Evolutionary conservation across 2,113 vertebrate species (phyloP).

Genomic region (Aphyosemion australe): DNA sequence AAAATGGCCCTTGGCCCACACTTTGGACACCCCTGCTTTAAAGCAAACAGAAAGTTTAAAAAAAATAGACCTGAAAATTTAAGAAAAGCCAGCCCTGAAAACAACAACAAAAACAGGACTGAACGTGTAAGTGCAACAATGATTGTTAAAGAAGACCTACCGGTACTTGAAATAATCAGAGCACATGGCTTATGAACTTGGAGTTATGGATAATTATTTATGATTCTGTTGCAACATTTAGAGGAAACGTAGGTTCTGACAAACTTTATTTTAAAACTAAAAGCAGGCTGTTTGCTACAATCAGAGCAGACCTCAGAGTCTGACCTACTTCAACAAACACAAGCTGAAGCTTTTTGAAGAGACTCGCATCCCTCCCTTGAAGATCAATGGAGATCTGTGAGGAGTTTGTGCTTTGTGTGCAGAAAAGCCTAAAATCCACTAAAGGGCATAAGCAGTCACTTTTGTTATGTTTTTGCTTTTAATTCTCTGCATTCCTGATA

Average conservation of each 20-base stretch:
- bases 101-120: not conserved
- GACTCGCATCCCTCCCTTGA: not conserved
- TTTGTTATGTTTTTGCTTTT: not conserved
- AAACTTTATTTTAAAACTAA: constrained; percentile 2
- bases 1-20: too few species aligned
- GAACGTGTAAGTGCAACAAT: too few species aligned
- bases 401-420: constrained; percentile 1
- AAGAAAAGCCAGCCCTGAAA: not conserved
- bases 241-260: not conserved
- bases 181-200: not conserved
- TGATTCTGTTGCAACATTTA: not conserved
- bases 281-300: not conserved
- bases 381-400: not conserved
- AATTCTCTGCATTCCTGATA: not conserved
- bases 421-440: constrained; percentile 1
- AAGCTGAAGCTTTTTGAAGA: not conserved
- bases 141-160: too few species aligned
- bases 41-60: not conserved
- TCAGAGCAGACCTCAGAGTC: not conserved
- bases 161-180: too few species aligned
- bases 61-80: too few species aligned
- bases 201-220: not conserved
- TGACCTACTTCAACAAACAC: constrained; percentile 9
- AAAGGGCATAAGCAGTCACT: not conserved
- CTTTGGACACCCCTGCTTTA: not conserved